Conservation (phyloP, 2,113 vertebrate genomes). For the Furnarius figulus region DNA sequence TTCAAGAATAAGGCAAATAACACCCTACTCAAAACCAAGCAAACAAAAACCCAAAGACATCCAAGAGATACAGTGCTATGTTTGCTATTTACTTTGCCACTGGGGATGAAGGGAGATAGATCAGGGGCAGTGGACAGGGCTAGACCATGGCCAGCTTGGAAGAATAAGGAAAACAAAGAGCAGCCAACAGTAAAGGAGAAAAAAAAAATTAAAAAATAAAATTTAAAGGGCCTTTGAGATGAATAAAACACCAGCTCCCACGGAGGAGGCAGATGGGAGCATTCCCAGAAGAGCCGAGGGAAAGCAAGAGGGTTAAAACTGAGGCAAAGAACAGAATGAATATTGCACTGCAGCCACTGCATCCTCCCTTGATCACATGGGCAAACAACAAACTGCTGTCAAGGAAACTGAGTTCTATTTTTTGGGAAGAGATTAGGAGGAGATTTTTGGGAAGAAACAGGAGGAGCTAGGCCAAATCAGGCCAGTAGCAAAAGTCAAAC, state of each 20-base stretch:
- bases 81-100: neutral
- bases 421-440: neutral
- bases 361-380: neutral
- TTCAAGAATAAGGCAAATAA: neutral
- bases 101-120: neutral
- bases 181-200: neutral
- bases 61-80: neutral
- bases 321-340: neutral
- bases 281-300: neutral
- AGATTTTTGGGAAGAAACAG: neutral
- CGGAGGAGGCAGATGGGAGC: neutral
- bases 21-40: too few species aligned
- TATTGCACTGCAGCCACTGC: neutral
- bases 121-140: neutral
- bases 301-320: neutral
- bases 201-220: too few species aligned
- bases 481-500: neutral
- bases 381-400: neutral
- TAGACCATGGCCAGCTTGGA: neutral
- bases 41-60: neutral
- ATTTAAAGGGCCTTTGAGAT: neutral
- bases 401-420: neutral
- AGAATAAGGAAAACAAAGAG: neutral
- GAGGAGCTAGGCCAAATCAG: neutral
- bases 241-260: neutral